phyloP scores from a whole-genome alignment of 2,888 invertebrate genomes.

The Sesamia inferens region DNA sequence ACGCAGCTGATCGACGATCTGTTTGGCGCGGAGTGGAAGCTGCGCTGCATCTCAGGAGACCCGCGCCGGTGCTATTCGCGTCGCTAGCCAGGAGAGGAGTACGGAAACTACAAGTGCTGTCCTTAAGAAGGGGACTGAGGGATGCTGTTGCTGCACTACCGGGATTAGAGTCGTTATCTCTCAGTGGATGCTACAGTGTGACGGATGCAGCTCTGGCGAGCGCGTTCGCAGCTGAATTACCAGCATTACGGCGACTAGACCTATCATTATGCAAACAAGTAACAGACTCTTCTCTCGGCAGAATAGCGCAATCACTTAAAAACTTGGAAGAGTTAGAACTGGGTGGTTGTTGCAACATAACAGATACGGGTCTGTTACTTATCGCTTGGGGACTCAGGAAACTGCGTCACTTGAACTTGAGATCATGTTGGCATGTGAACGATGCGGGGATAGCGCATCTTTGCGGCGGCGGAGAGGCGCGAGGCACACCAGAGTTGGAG shows the following conservation, averaged over 20 bases:
- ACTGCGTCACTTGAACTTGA: conserved; percentile 95
- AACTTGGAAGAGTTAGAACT: conserved; percentile 96
- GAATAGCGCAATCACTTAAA: conserved; percentile 95
- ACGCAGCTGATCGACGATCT: conserved; percentile 97
- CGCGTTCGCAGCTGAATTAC: conserved; percentile 94
- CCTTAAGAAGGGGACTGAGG: conserved; percentile 94
- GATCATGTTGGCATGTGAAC: conserved; percentile 98
- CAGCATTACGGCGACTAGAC: conserved; percentile 94
- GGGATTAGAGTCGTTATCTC: conserved; percentile 95
- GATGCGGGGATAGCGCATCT: conserved; percentile 97
- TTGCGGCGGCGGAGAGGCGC: conserved; percentile 93
- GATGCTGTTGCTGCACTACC: conserved; percentile 96
- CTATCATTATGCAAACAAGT: conserved; percentile 98
- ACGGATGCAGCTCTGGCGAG: conserved; percentile 96
- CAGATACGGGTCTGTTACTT: conserved; percentile 95
- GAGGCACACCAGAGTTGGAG: conserved; percentile 95
- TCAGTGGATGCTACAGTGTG: conserved; percentile 98
- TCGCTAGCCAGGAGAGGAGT: conserved; percentile 97
- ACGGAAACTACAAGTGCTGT: conserved; percentile 96
- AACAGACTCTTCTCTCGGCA: conserved; percentile 96
- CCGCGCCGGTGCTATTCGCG: conserved; percentile 95
- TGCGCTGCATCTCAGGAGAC: conserved; percentile 95
- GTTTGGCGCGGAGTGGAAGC: conserved; percentile 99
- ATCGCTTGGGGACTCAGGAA: conserved; percentile 97
- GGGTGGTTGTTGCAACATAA: conserved; percentile 97